Conservation (phyloP, 2,797 vertebrate genomes). For the Aphelocoma californica region DNA sequence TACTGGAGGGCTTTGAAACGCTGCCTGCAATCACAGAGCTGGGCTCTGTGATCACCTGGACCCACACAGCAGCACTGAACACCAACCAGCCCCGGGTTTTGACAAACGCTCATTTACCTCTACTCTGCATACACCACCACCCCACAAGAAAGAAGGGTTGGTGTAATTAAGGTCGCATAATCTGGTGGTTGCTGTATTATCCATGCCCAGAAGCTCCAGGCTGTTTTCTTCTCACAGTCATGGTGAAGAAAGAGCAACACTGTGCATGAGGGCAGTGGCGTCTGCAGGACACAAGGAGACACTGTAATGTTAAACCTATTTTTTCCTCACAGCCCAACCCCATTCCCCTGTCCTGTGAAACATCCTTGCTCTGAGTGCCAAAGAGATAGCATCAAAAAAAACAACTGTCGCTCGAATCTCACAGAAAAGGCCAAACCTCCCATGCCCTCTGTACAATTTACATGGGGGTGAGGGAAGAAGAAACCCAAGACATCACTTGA, state of each 20-base stretch:
- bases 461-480: background rate
- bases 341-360: conserved; percentile 25
- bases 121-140: background rate
- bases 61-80: background rate
- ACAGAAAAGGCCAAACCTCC: background rate
- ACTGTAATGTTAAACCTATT: background rate
- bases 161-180: background rate
- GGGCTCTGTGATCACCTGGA: conserved; percentile 21
- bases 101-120: conserved; percentile 31
- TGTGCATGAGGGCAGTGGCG: background rate
- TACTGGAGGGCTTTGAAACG: background rate
- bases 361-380: background rate
- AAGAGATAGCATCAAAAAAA: conserved; percentile 41
- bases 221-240: background rate
- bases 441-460: background rate
- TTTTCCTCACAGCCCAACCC: background rate
- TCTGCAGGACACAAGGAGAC: background rate
- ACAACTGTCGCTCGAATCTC: background rate
- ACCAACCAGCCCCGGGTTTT: background rate
- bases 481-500: conserved; percentile 11
- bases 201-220: background rate
- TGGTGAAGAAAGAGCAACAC: background rate
- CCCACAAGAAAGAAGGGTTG: background rate
- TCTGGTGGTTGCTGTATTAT: background rate
- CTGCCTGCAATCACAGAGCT: conserved; percentile 32